Conservation (phyloP, 1,140 invertebrate species). For the Scaptomyza hsui region DNA sequence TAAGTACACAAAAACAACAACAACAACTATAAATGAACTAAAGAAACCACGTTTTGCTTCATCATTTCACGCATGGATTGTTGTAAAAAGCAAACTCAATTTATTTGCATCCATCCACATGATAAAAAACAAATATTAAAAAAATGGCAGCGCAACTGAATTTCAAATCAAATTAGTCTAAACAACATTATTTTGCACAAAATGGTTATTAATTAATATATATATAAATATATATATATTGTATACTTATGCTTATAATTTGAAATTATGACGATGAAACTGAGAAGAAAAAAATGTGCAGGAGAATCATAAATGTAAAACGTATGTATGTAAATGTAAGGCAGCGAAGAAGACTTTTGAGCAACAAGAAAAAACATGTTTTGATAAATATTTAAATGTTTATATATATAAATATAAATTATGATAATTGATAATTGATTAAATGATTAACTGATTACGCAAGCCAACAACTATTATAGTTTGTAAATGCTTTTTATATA, state of each 20-base stretch:
- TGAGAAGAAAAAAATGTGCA: slow-evolving; percentile 23
- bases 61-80: slow-evolving; percentile 64
- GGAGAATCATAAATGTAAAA: slow-evolving; percentile 58
- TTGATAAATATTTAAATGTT: slow-evolving; percentile 82
- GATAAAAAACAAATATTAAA: slow-evolving; percentile 46
- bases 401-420: slow-evolving; percentile 61
- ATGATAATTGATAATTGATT: slow-evolving; percentile 65
- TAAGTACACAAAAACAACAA: slow-evolving; percentile 75
- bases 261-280: slow-evolving; percentile 47
- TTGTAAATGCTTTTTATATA: slow-evolving; percentile 80
- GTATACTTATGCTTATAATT: slow-evolving; percentile 56
- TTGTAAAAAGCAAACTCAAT: slow-evolving; percentile 65
- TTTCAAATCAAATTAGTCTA: slow-evolving; percentile 82
- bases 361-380: slow-evolving; percentile 81
- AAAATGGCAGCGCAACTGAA: slow-evolving; percentile 76
- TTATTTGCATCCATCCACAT: slow-evolving; percentile 69
- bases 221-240: slow-evolving; percentile 12
- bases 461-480: slow-evolving; percentile 81
- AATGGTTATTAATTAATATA: slow-evolving; percentile 62
- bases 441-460: slow-evolving; percentile 73
- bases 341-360: slow-evolving; percentile 80
- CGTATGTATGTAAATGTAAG: slow-evolving; percentile 75
- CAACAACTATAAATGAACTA: slow-evolving; percentile 50
- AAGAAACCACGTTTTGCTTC: slow-evolving; percentile 58
- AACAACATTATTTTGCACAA: slow-evolving; percentile 74